Conservation (phyloP, 2,797 vertebrate genomes). For the Sylvilagus floridanus region DNA sequence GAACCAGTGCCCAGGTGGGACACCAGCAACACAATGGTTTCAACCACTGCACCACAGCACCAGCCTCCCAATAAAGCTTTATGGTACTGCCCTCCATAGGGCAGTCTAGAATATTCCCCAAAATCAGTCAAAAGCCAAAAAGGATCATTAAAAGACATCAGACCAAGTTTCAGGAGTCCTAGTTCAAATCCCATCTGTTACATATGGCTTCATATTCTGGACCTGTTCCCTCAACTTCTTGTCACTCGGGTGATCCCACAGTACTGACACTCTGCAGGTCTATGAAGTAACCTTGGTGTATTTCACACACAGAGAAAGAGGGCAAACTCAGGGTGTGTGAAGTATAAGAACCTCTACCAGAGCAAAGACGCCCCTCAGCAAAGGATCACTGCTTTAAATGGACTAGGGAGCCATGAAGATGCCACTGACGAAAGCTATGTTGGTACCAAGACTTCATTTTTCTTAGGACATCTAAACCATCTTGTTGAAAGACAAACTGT, state of each 20-base stretch:
- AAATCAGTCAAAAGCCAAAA: conserved; percentile 37
- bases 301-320: not conserved
- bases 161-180: not conserved
- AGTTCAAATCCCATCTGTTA: not conserved
- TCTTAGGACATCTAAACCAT: conserved; percentile 34
- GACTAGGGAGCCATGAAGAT: not conserved
- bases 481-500: conserved; percentile 66
- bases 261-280: conserved; percentile 8
- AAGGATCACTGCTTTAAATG: not conserved
- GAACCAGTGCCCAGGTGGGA: no score
- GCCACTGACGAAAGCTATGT: not conserved
- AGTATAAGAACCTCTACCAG: not conserved
- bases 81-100: not conserved
- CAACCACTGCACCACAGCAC: no score
- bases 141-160: not conserved
- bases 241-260: not conserved
- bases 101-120: not conserved
- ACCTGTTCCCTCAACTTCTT: not conserved
- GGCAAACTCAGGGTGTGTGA: not conserved
- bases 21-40: no score
- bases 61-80: not conserved
- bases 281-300: not conserved
- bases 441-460: not conserved
- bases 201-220: not conserved
- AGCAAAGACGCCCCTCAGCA: not conserved